Base-by-base conservation (phyloP, 2,888 invertebrate species). In the Drosophila incognita region DNA sequence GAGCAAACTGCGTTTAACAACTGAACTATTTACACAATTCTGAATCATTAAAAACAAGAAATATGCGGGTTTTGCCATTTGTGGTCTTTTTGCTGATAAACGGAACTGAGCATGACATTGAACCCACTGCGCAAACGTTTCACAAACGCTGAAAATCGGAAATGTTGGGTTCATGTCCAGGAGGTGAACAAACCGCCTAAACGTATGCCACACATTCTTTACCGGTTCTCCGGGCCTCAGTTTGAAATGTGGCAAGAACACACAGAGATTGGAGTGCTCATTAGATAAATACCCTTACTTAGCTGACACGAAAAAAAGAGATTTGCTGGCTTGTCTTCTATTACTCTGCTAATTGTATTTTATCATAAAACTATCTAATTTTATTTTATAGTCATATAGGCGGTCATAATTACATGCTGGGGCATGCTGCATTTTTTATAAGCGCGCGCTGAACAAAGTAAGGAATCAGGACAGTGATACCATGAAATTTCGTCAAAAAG, bases 1-100 rank as follows among this genome's bases (percentile, higher is more conserved):
- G 21, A 21, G 21, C 21, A 21, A 21, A 21, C 21, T 21, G 21
- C 21, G 21, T 21, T 21, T 21, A 21, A 21, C 21, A 21, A 21
- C 21, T 21, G 21, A 21, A 21, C 21, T 21, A 21, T 21, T 21
- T 21, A 21, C 21, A 21, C 21, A 21, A 21, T 21, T 21, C 21
- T 21, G 21, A 21, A 21, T 21, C 21, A 21, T 21, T 21, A 21
- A 21, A 21, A 21, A 21, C 21, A 21, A 21, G 1, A 21, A 21
- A 21, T 21, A 21, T 21, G 21, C 21, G 21, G 21, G 21, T 21
- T 21, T 21, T 21, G 49, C 58, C 62, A 60, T 52, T 54, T 84
- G 85, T 54, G 90, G 90, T 84, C 52, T 13, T 24, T 33, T 38
- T 52, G 42, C 66, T 74, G 84, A 84, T 84, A 87, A 89, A 75